A percentile compares a stretch with the other conserved stretches of the same genome.
Evolutionary conservation across 2,113 vertebrate species (phyloP).

Genomic region (Siniperca knerii): DNA sequence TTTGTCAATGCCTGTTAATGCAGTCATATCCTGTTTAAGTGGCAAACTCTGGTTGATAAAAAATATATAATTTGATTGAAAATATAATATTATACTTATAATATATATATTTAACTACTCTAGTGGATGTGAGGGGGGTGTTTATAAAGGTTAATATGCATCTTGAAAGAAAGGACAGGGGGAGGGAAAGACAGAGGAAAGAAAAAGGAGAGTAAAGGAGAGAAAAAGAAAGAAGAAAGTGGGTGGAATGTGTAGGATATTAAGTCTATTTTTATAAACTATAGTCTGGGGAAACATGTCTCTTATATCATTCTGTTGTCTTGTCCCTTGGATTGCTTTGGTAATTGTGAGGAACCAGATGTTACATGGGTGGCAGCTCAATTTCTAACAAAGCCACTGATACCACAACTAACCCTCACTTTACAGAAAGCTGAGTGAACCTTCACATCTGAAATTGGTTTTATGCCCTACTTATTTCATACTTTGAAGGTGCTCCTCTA

Average conservation of each 20-base stretch:
- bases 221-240: conserved; percentile 1
- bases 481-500: neutral
- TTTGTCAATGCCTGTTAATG: neutral
- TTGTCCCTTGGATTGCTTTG: neutral
- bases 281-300: conserved; percentile 20
- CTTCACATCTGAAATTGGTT: neutral
- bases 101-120: conserved; percentile 25
- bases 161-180: neutral
- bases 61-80: neutral
- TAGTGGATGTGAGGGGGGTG: neutral
- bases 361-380: neutral
- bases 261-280: conserved; percentile 11
- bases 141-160: conserved; percentile 8
- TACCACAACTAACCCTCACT: neutral
- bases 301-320: neutral
- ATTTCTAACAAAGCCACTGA: neutral
- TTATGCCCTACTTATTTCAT: neutral
- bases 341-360: neutral
- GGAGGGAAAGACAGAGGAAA: neutral
- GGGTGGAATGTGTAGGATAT: conserved; percentile 28
- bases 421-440: neutral
- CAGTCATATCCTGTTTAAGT: neutral
- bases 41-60: neutral
- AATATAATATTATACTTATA: conserved; percentile 4
- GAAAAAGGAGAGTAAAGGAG: neutral